Evolutionary conservation across 2,113 vertebrate species (phyloP).

Genomic region (Tachycineta bicolor): DNA sequence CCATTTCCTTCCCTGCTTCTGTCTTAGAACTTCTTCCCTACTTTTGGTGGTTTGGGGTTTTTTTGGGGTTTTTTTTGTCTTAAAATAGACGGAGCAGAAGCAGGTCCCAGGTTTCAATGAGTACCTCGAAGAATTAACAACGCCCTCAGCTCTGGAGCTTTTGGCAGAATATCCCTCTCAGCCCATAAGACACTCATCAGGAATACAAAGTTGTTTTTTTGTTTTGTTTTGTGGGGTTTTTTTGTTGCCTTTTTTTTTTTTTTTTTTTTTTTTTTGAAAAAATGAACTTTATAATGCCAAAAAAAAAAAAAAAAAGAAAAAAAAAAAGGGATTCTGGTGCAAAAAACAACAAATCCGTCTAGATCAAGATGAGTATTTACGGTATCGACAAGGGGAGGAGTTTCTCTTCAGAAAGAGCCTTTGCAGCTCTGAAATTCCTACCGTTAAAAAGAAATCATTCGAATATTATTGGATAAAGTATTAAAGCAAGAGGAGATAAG

Average conservation of each 20-base stretch:
- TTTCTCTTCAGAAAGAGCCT: not conserved
- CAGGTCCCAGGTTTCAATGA: not conserved
- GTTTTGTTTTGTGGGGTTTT: not conserved
- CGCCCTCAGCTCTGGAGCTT: not conserved
- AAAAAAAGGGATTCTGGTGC: not conserved
- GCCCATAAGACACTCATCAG: not conserved
- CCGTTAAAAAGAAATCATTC: not conserved
- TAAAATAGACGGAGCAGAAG: not conserved
- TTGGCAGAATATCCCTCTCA: not conserved
- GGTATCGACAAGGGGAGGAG: not conserved
- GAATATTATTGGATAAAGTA: not conserved
- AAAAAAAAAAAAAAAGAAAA: no score
- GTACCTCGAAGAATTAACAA: not conserved
- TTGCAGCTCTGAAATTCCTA: not conserved
- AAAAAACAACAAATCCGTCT: not conserved
- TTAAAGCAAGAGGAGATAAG: not conserved
- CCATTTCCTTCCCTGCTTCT: not conserved
- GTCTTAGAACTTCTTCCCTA: no score
- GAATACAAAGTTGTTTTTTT: not conserved
- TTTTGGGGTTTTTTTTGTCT: not conserved
- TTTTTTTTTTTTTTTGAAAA: not conserved
- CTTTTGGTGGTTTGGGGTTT: no score
- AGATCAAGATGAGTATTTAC: not conserved
- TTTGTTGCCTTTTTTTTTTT: no score
- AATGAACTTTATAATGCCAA: conserved; percentile 40